Base-by-base conservation (phyloP, 2,888 invertebrate genomes). In the Ctenicera cuprea region DNA sequence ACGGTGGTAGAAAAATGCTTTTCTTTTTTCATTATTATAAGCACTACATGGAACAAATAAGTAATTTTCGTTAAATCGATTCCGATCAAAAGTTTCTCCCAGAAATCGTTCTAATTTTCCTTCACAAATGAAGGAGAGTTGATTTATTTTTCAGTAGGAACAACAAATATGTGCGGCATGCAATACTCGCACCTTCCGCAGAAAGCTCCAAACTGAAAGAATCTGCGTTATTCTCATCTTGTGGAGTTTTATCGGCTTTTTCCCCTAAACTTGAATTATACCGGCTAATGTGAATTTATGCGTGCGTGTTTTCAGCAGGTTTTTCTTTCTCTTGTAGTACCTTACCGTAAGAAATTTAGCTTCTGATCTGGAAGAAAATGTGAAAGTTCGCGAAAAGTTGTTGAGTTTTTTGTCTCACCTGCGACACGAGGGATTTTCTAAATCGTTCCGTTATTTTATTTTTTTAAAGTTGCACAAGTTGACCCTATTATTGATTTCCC, bases 151-250 rank as follows among this genome's bases (percentile, higher is more conserved):
- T 50, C 30, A 30, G 14, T 54, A 22, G 30, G 14, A 54, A n/a
- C 54, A 54, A 54, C 54, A 54, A 30, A 54, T 14, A 54, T 54
- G 54, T 54, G 30, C 7, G 59, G 37, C 59, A 59, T 41, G 59
- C 59, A 59, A 41, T 54, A 54, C 59, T 20, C 59, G 11, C 38
- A 38, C 38, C 38, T 38, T 41, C 22, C 14, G 41, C 18, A 22
- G 59, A 41, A 37, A 41, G 20, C 41, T 59, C 20, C 59, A 41
- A 38, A 54, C 54, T 59, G 20, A 38, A 59, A 59, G 59, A 59
- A 59, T 59, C 37, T 41, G 14, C 59, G 59, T 41, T 59, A 59
- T 59, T 38, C 54, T 14, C 57, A 20, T 59, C 41, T 3, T 16
- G 20, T 11, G 59, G 59, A 18, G 59, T 12, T 54, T 54, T 54